phyloP scores from a whole-genome alignment of 2,113 vertebrate species.

The Macaca mulatta region DNA sequence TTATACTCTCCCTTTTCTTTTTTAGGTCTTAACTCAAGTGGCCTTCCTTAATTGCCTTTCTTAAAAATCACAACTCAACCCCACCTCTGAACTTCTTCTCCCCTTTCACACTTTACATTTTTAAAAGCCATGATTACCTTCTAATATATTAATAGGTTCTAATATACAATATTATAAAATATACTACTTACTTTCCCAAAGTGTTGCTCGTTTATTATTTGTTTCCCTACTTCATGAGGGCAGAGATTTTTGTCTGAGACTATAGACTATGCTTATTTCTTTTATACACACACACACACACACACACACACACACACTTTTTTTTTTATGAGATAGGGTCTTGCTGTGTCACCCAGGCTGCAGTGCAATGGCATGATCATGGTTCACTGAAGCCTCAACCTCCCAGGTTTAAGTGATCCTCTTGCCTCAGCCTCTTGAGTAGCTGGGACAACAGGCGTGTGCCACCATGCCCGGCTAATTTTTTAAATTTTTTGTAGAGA shows the following conservation, averaged over 20 bases:
- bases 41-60: neutral
- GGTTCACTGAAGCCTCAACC: neutral
- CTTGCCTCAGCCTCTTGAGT: neutral
- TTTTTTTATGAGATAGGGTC: neutral
- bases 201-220: neutral
- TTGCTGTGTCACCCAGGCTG: neutral
- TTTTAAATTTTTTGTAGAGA: neutral
- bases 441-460: neutral
- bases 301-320: too few species aligned
- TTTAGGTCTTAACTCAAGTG: neutral
- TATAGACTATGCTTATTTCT: too few species aligned
- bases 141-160: neutral
- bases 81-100: neutral
- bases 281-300: too few species aligned
- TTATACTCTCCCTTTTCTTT: neutral
- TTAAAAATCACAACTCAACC: neutral
- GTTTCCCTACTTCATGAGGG: neutral
- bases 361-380: neutral
- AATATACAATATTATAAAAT: neutral
- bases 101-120: neutral
- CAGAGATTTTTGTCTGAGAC: neutral
- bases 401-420: neutral
- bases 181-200: neutral
- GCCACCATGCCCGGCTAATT: neutral
- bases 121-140: neutral